Conservation (phyloP, 1,140 invertebrate genomes). For the Agrypnia vestita region DNA sequence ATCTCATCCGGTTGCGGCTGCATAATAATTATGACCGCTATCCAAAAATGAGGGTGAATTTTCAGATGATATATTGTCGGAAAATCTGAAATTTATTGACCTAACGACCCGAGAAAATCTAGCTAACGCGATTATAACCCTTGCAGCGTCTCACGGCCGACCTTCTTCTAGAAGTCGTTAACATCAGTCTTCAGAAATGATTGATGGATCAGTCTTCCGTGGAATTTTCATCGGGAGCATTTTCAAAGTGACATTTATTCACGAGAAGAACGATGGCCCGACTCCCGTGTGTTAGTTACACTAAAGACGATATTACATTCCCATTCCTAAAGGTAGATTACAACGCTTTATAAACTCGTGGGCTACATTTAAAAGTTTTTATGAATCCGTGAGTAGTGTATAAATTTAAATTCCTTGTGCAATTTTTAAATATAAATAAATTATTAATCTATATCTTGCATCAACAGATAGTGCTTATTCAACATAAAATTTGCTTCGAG, state of each 20-base stretch:
- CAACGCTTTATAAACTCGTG: too few species aligned
- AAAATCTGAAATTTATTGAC: constrained; percentile 16
- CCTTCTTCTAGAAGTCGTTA: constrained; percentile 30
- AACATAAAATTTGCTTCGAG: too few species aligned
- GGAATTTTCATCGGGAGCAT: constrained; percentile 15
- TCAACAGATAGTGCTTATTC: too few species aligned
- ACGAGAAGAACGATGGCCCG: constrained; percentile 24
- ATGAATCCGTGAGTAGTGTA: too few species aligned
- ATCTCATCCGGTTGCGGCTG: constrained; percentile 12
- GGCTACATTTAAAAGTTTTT: too few species aligned
- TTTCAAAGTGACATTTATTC: constrained; percentile 42
- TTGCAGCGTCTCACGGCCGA: constrained; percentile 6
- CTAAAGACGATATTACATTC: background rate
- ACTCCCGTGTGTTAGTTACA: background rate
- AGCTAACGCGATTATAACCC: constrained; percentile 7
- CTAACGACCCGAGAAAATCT: background rate
- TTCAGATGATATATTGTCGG: constrained; percentile 22
- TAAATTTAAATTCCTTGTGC: too few species aligned
- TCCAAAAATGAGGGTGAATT: background rate
- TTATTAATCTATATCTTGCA: too few species aligned
- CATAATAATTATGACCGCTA: constrained; percentile 20
- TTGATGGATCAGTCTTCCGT: constrained; percentile 27
- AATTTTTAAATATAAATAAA: too few species aligned
- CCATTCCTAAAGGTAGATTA: constrained; percentile 3
- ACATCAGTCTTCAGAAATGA: constrained; percentile 36